A percentile compares a stretch with the other conserved stretches of the same genome.
These are phyloP conservation scores for Parthenolecanium corni DNA, from an alignment of 2,888 invertebrate genomes.

Conservation along the genomic window DNA sequence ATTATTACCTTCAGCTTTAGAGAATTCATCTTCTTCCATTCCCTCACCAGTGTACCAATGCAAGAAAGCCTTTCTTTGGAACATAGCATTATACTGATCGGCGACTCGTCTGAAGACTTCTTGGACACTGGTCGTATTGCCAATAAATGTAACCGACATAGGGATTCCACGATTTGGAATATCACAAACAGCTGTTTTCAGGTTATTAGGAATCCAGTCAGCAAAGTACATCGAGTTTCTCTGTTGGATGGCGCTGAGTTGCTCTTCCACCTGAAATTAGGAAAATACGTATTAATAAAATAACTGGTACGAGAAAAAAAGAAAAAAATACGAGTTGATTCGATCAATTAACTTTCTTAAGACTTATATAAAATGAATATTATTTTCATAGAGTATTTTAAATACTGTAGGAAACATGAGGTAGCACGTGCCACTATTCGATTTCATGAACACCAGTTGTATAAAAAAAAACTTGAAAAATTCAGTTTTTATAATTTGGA, in stretches of 20 bases:
- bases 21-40: conserved; percentile 28
- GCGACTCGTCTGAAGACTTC: conserved; percentile 23
- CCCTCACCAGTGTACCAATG: conserved; percentile 28
- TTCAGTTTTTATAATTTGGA: too few species aligned
- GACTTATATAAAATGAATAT: too few species aligned
- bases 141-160: conserved; percentile 25
- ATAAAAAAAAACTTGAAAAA: too few species aligned
- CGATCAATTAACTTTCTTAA: too few species aligned
- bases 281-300: not conserved
- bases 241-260: conserved; percentile 26
- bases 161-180: conserved; percentile 27
- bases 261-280: conserved; percentile 23
- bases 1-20: conserved; percentile 27
- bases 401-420: too few species aligned
- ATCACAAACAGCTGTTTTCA: conserved; percentile 26
- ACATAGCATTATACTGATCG: conserved; percentile 24
- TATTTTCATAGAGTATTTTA: too few species aligned
- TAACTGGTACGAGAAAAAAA: not conserved
- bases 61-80: conserved; percentile 27
- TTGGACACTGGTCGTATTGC: conserved; percentile 24
- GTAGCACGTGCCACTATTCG: too few species aligned
- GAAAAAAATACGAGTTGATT: too few species aligned
- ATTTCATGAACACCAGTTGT: too few species aligned
- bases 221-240: conserved; percentile 28
- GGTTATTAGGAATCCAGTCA: conserved; percentile 26